phyloP scores from a whole-genome alignment of 2,797 vertebrate genomes.

The Onychomys arenicola region DNA sequence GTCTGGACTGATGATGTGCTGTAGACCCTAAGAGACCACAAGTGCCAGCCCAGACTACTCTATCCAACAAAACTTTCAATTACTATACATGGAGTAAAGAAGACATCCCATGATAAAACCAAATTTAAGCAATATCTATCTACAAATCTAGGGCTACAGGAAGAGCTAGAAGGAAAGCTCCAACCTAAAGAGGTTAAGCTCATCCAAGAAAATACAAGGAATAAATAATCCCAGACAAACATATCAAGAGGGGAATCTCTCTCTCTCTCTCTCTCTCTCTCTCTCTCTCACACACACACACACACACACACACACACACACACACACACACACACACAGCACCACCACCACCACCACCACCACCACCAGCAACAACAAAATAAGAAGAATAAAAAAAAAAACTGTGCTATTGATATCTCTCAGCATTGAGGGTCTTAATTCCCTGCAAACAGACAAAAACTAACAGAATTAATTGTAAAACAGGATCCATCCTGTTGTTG shows the following conservation, averaged over 20 bases:
- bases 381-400: background rate
- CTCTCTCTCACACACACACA: too few relatives aligned
- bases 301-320: background rate
- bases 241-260: background rate
- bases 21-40: too few relatives aligned
- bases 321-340: background rate
- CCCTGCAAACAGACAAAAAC: background rate
- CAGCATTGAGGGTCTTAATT: background rate
- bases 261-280: too few relatives aligned
- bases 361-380: background rate
- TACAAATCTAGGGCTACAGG: background rate
- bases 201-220: background rate
- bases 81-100: background rate
- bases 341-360: too few relatives aligned
- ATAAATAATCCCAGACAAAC: background rate
- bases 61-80: background rate
- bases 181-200: background rate
- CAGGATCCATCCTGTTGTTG: background rate
- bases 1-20: too few relatives aligned
- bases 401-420: background rate
- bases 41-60: too few relatives aligned
- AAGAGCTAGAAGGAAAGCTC: background rate
- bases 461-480: background rate
- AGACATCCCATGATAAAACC: background rate
- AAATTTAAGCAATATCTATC: background rate